A percentile compares a stretch with the other conserved stretches of the same genome.
phyloP scores from a whole-genome alignment of 2,888 invertebrate species.

The Macroteleia sp. region DNA sequence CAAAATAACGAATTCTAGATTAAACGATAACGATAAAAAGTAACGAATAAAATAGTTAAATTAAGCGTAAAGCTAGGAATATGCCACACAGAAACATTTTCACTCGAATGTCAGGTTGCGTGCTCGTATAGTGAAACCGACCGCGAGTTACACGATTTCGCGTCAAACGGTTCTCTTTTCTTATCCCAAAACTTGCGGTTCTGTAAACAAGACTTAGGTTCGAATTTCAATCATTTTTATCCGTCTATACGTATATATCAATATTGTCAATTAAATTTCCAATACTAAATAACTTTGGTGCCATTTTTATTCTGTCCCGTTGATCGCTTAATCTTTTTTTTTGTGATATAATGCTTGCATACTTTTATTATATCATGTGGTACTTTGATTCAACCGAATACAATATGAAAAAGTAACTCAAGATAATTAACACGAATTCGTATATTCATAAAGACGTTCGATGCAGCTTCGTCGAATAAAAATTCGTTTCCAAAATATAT shows the following conservation, averaged over 20 bases:
- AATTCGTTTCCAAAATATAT: no score
- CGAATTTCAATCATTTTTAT: conserved; percentile 72
- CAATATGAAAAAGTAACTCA: no score
- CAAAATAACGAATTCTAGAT: conserved; percentile 80
- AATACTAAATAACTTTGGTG: conserved; percentile 66
- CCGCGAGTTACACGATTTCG: conserved; percentile 26
- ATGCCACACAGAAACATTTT: conserved; percentile 64
- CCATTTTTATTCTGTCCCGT: conserved; percentile 62
- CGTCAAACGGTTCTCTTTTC: conserved; percentile 57
- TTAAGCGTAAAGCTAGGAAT: conserved; percentile 70
- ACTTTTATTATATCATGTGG: no score
- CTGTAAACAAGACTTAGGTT: conserved; percentile 71
- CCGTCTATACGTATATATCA: conserved; percentile 73
- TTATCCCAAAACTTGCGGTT: conserved; percentile 73
- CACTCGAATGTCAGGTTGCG: conserved; percentile 67
- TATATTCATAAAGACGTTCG: no score
- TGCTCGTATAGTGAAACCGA: conserved; percentile 18
- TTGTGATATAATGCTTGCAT: no score
- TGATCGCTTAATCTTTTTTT: conserved; percentile 27
- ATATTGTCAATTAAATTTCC: conserved; percentile 81
- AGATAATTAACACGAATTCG: no score
- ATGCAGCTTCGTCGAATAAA: no score
- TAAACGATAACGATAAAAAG: conserved; percentile 67
- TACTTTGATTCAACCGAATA: no score
- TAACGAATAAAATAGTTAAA: conserved; percentile 70